Conservation (phyloP, 2,888 invertebrate species). For the Argyresthia albistria region DNA sequence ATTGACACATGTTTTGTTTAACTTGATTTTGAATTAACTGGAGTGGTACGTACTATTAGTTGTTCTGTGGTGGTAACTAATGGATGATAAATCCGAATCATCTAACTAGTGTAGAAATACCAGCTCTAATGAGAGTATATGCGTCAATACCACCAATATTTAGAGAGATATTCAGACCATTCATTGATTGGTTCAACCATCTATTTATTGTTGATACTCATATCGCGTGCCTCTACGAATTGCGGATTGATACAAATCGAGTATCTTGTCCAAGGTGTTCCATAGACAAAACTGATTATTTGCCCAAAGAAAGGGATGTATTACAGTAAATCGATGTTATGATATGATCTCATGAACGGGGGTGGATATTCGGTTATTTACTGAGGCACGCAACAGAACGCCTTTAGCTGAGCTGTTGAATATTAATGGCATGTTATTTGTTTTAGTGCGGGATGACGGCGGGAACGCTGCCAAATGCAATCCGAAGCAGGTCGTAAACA, state of each 20-base stretch:
- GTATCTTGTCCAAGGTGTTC: background rate
- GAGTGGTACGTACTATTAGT: no score
- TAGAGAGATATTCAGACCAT: background rate
- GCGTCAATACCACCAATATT: no score
- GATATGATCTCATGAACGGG: background rate
- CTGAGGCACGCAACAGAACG: slow-evolving; percentile 5
- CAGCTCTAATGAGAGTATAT: no score
- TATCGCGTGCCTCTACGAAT: background rate
- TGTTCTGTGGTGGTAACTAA: no score
- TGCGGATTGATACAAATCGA: background rate
- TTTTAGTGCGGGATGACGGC: slow-evolving; percentile 36
- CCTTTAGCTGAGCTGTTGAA: slow-evolving; percentile 41
- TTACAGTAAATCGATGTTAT: background rate
- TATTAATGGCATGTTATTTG: slow-evolving; percentile 45
- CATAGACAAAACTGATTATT: background rate
- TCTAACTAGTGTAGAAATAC: no score
- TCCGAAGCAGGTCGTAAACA: slow-evolving; percentile 25
- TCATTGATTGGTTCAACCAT: background rate
- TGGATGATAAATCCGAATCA: no score
- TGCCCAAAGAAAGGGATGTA: background rate
- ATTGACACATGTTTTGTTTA: no score
- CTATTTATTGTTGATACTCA: background rate
- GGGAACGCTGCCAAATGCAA: slow-evolving; percentile 46
- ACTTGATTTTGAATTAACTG: no score
- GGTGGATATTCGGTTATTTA: background rate